Conservation (phyloP, 2,113 vertebrate species). For the Polypterus senegalus region DNA sequence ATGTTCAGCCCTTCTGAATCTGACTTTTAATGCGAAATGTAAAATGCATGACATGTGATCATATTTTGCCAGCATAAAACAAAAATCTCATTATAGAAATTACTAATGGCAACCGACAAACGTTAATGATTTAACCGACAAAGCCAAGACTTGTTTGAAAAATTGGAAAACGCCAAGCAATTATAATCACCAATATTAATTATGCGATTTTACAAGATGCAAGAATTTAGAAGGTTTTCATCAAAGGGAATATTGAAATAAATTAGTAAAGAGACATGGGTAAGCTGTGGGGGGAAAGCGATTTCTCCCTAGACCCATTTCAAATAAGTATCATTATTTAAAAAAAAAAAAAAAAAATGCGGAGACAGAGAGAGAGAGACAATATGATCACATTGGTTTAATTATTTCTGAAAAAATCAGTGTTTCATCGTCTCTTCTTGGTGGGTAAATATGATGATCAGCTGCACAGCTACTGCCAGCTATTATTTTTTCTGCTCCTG, state of each 20-base stretch:
- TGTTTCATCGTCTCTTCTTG: not conserved
- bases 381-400: no score
- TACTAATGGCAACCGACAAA: constrained; percentile 78
- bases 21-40: constrained; percentile 65
- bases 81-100: constrained; percentile 88
- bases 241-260: constrained; percentile 47
- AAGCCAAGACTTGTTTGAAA: constrained; percentile 67
- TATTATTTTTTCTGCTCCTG: constrained; percentile 8
- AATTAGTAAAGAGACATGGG: constrained; percentile 43
- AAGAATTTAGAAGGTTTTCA: constrained; percentile 51
- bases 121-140: constrained; percentile 66
- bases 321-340: constrained; percentile 20
- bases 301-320: constrained; percentile 37
- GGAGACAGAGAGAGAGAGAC: constrained; percentile 11
- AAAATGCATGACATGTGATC: constrained; percentile 58
- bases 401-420: not conserved
- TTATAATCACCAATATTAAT: constrained; percentile 71
- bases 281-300: constrained; percentile 28
- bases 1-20: constrained; percentile 67
- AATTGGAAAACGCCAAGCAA: constrained; percentile 68
- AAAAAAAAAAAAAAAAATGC: constrained; percentile 17
- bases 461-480: not conserved
- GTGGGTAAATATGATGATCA: not conserved
- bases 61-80: constrained; percentile 55
- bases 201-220: constrained; percentile 51